Base-by-base conservation (phyloP, 92 coral and sea anemone genomes). In the Bergia puertoricense region DNA sequence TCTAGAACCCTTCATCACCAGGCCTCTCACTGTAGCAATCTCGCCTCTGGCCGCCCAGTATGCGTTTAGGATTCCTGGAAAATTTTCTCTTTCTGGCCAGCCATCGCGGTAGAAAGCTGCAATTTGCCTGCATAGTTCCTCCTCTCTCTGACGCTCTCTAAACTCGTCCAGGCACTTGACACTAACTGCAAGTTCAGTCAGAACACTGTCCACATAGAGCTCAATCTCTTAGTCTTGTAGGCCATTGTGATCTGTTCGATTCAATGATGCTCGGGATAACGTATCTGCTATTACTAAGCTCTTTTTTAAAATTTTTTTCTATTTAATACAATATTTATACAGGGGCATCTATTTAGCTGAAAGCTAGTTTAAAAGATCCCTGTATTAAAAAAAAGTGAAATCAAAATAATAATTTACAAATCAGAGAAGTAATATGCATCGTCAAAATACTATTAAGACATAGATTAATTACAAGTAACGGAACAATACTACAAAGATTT, bases 191-290 rank as follows among this genome's bases (percentile, higher is more conserved):
- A 94, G 78, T 85, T 84, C 69, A 66, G 86, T 59, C 65, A 81
- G 77, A 69, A 89, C 91, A 79, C 75, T 78, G 81, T 93, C 81
- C 62, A 91, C 93, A 74, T 89, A 91, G 38, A 91, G 86, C 62
- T 91, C 89, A 66, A 93, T 89, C 86, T 91, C 93, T 62, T 91
- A 91, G 54, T 93, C 90, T 57, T 81, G 95, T 37, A 74, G 78
- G 78, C 78, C 37, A 74, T 74, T 46, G 40, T 74, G 78, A 43
- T 74, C 46, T 74, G 78, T 37, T 46, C 78, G 37, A 74, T 74
- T 74, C 78, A 74, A 46, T 74, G 86, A 57, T n/a, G 81, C 86
- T 76, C 90, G 50, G 54, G 92, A 91, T 76, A 89, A 66, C 45
- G 94, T 69, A 65, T 91, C 92, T 56, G 94, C 94, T 11, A 75